Conservation (phyloP, 2,113 vertebrate genomes). For the Prochilodus magdalenae region DNA sequence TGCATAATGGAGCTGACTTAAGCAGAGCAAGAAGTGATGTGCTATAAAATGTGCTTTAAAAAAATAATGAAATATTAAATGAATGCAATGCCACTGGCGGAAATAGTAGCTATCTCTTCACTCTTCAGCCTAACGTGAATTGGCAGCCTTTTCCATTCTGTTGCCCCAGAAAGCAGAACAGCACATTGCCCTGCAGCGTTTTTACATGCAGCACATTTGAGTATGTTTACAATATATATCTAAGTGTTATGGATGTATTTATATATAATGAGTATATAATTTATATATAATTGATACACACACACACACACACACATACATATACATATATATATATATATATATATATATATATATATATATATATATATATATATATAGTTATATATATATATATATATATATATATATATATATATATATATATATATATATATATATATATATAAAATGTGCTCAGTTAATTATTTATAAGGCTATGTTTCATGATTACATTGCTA, state of each 20-base stretch:
- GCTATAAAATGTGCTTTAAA: background rate
- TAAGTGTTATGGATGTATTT: no score
- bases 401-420: no score
- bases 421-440: no score
- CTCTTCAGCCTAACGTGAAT: conserved; percentile 18
- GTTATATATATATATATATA: no score
- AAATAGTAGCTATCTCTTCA: conserved; percentile 2
- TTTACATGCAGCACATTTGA: background rate
- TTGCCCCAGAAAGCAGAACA: conserved; percentile 18
- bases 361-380: no score
- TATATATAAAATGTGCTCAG: background rate
- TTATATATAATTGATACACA: no score
- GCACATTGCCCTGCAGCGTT: conserved; percentile 14
- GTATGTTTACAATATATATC: background rate
- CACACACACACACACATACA: no score
- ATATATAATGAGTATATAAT: no score
- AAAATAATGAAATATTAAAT: conserved; percentile 9
- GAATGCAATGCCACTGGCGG: background rate
- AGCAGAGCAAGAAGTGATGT: background rate
- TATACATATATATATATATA: no score
- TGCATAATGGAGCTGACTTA: background rate
- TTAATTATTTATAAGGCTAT: conserved; percentile 8
- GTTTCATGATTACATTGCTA: background rate
- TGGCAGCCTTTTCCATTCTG: conserved; percentile 20
- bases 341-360: no score